Evolutionary conservation across 23 tunicate species (phyloP).

Genomic region (Trididemnum nubilum): DNA sequence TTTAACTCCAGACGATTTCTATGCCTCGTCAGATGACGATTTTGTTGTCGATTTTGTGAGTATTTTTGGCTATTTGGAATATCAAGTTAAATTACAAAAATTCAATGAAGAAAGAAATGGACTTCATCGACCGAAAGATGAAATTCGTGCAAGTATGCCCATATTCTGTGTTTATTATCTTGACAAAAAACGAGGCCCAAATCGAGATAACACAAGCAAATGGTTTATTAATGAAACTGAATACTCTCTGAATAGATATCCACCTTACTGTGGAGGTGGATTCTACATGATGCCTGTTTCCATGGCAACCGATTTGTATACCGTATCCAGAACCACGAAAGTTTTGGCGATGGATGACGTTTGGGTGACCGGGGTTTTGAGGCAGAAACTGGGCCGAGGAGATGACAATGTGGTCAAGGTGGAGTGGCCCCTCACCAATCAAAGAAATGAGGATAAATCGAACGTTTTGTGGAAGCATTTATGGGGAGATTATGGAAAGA

Average conservation of each 20-base stretch:
- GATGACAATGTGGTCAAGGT: slow-evolving; percentile 49
- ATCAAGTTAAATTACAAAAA: slow-evolving; percentile 30
- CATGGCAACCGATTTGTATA: slow-evolving; percentile 48
- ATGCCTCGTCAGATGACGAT: slow-evolving; percentile 70
- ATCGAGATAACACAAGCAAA: slow-evolving; percentile 48
- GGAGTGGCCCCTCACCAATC: slow-evolving; percentile 35
- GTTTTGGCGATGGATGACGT: slow-evolving; percentile 68
- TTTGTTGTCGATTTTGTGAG: slow-evolving; percentile 50
- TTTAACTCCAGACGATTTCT: slow-evolving; percentile 34
- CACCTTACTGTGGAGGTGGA: slow-evolving; percentile 92
- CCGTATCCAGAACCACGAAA: slow-evolving; percentile 37
- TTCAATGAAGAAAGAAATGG: slow-evolving; percentile 11
- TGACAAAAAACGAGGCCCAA: slow-evolving; percentile 35
- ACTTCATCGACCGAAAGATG: background rate
- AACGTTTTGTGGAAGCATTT: slow-evolving; percentile 21
- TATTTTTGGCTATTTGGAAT: slow-evolving; percentile 44
- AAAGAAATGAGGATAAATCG: background rate
- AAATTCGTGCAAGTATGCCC: slow-evolving; percentile 19
- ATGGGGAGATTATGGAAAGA: slow-evolving; percentile 32
- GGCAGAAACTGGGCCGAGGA: slow-evolving; percentile 56
- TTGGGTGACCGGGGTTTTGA: slow-evolving; percentile 79
- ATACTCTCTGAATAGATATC: slow-evolving; percentile 43
- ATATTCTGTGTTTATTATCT: slow-evolving; percentile 51
- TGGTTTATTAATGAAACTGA: slow-evolving; percentile 35
- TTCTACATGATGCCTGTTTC: slow-evolving; percentile 78